phyloP scores from a whole-genome alignment of 2,113 vertebrate genomes.

The Morone chrysops region DNA sequence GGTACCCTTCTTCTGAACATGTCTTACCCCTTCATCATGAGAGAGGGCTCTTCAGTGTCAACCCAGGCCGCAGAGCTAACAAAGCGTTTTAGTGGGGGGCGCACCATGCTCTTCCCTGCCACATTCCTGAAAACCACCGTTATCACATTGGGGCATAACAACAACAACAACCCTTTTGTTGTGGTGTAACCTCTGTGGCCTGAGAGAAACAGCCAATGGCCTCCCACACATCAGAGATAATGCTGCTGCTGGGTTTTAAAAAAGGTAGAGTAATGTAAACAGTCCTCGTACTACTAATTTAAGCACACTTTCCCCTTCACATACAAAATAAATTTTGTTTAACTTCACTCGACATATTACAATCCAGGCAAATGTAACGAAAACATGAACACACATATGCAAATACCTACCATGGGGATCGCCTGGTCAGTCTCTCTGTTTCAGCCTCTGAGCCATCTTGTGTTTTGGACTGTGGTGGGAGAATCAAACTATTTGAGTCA shows the following conservation, averaged over 20 bases:
- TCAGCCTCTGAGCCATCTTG: conserved; percentile 74
- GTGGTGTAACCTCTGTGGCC: conserved; percentile 3
- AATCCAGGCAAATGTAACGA: not conserved
- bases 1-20: conserved; percentile 20
- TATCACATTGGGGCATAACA: conserved; percentile 65
- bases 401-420: conserved; percentile 81
- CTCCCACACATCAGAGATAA: not conserved
- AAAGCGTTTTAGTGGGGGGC: conserved; percentile 91
- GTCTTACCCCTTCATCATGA: conserved; percentile 90
- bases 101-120: conserved; percentile 85
- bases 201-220: not conserved
- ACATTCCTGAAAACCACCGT: conserved; percentile 84
- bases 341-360: not conserved
- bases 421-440: conserved; percentile 73
- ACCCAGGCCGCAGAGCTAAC: conserved; percentile 91
- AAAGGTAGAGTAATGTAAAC: not conserved
- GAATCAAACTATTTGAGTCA: conserved; percentile 1
- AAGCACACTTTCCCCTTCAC: not conserved
- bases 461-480: conserved; percentile 71
- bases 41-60: conserved; percentile 85
- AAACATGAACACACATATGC: not conserved
- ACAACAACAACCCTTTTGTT: conserved; percentile 57
- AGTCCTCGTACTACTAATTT: not conserved
- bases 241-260: not conserved
- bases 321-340: not conserved